Evolutionary conservation across 2,888 invertebrate genomes (phyloP), one percentile per base, ranked within the genome.

Genomic region (Agelastica alni): DNA sequence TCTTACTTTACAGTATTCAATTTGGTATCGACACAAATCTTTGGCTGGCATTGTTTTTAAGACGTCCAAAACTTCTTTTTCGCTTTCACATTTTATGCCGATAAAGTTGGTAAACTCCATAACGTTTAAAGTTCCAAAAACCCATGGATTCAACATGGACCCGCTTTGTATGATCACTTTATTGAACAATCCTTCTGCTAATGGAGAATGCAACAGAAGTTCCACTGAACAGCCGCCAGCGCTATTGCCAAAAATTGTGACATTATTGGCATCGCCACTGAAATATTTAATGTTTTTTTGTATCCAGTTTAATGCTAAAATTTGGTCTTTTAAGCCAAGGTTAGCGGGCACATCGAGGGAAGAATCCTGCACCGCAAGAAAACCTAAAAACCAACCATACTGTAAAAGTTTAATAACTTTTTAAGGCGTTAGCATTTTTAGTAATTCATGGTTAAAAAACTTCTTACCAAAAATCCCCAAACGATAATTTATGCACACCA

Each of bases 271-370:
- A 75, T 89, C 82, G 0, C 89, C 89, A 2, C 86, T 86, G 64
- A 89, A 89, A 68, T 78, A 78, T 58, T 80, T 76, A 52, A 89
- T 86, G 70, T 89, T 86, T 39, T 81, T 74, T 48, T 83, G 81
- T 0, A 87, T 75, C 89, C 89, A 89, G 60, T 81, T 80, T 36
- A 89, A 71, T 0, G 87, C 88, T 60, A 85, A 78, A 16, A 79
- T 78, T 74, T 89, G 88, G 78, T 89, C 89, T 68, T 88, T 89
- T 20, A 89, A 69, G 0, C 89, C 89, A 64, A 82, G 82, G 71
- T 89, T 89, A 2, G 86, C 87, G 0, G 89, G 84, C 0, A 86
- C 77, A 0, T 79, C 69, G 7, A 80, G 65, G 5, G 74, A 68
- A 4, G 74, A 66, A 58, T 81, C 79, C 48, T 77, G 72, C 1